Evolutionary conservation across 1,140 invertebrate genomes (phyloP).

Genomic region (Diabrotica virgifera): DNA sequence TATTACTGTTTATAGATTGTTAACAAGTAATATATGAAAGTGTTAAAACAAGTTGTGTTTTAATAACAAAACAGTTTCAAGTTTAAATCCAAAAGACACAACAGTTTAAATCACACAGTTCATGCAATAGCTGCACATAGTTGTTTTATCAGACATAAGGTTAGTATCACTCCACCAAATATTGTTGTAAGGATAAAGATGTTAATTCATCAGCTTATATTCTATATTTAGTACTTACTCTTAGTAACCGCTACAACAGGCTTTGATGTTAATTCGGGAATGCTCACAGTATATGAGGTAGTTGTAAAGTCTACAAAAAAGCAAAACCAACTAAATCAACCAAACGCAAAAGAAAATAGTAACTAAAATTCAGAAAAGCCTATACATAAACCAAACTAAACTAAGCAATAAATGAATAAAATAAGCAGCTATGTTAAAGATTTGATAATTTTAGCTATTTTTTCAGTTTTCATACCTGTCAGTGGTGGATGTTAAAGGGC

Average conservation of each 20-base stretch:
- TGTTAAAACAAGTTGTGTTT: constrained; percentile 5
- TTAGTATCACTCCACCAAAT: not conserved
- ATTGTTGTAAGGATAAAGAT: constrained; percentile 26
- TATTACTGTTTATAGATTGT: no score
- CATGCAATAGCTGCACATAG: constrained; percentile 7
- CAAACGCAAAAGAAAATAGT: not conserved
- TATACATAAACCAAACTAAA: no score
- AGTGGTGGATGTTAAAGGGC: no score
- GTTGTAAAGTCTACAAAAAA: constrained; percentile 27
- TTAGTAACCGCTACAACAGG: constrained; percentile 25
- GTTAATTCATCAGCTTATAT: constrained; percentile 20
- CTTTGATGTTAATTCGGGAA: constrained; percentile 28
- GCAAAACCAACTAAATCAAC: not conserved
- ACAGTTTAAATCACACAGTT: constrained; percentile 11
- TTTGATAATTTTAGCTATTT: no score
- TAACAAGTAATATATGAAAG: not conserved
- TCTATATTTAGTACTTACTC: constrained; percentile 35
- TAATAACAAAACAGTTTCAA: constrained; percentile 10
- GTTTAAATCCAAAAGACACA: not conserved
- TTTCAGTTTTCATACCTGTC: no score
- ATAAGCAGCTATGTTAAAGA: no score
- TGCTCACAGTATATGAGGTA: constrained; percentile 29
- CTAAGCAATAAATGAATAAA: no score
- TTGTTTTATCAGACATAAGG: constrained; percentile 7
- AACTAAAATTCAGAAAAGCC: no score